These are phyloP conservation scores for Chironex yamaguchii DNA, from an alignment of 30 jellyfish, hydroid and myxozoan species.

Conservation along the genomic window DNA sequence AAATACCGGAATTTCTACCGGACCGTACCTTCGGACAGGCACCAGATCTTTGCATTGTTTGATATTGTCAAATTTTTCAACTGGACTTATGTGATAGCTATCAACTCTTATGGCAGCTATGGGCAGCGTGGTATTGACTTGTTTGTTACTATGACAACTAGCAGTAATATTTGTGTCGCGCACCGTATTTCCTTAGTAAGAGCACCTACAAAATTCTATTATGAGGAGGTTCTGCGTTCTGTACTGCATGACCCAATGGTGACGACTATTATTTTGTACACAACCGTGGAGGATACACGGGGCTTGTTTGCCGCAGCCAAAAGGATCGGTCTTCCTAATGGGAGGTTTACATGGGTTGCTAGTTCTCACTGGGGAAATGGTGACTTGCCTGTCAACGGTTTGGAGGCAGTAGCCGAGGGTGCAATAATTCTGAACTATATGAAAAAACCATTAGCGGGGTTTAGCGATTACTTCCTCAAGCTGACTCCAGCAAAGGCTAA, in stretches of 20 bases:
- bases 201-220: conserved; percentile 12
- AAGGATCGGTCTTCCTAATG: background rate
- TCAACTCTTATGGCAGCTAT: conserved; percentile 25
- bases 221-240: background rate
- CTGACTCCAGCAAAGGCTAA: conserved; percentile 33
- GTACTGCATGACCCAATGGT: conserved; percentile 31
- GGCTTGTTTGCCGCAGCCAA: conserved; percentile 43
- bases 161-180: conserved; percentile 53
- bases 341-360: conserved; percentile 4
- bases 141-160: background rate
- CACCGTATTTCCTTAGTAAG: conserved; percentile 25
- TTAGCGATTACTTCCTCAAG: conserved; percentile 33
- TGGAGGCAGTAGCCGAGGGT: conserved; percentile 62
- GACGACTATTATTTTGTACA: conserved; percentile 18
- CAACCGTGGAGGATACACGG: conserved; percentile 67
- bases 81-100: conserved; percentile 65
- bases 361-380: conserved; percentile 6
- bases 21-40: conserved; percentile 74
- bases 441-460: background rate
- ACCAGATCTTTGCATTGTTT: conserved; percentile 47
- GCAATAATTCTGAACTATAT: conserved; percentile 34
- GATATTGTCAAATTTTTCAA: conserved; percentile 37
- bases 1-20: conserved; percentile 62
- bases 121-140: conserved; percentile 48
- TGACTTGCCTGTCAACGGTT: background rate